Evolutionary conservation across 2,113 vertebrate species (phyloP).

Genomic region (Antechinus stuartii): DNA sequence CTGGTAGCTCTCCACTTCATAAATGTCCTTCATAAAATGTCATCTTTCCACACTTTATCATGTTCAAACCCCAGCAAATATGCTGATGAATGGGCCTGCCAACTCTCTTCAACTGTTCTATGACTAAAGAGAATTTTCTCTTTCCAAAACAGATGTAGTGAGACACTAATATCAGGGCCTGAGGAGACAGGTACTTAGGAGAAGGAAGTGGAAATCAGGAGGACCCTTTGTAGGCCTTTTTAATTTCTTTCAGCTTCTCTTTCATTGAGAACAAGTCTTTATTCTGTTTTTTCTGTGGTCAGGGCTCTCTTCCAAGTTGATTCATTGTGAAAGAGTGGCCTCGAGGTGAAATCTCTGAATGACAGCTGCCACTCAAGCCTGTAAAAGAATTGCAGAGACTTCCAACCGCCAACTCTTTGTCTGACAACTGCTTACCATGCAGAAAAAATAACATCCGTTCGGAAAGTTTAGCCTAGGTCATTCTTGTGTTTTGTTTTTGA

Average conservation of each 20-base stretch:
- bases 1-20: too few relatives aligned
- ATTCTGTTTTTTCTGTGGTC: not conserved
- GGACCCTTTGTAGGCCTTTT: not conserved
- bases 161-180: not conserved
- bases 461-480: constrained; percentile 2
- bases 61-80: not conserved
- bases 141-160: not conserved
- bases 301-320: not conserved
- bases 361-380: not conserved
- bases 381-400: not conserved
- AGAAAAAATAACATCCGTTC: constrained; percentile 17
- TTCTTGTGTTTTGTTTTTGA: constrained; percentile 13
- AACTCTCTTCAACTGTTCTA: not conserved
- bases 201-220: not conserved
- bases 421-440: not conserved
- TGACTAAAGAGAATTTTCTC: not conserved
- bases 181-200: not conserved
- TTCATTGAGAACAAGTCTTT: not conserved
- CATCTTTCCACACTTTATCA: not conserved
- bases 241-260: not conserved
- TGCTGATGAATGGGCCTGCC: not conserved
- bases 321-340: not conserved
- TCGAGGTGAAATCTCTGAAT: not conserved
- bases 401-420: not conserved
- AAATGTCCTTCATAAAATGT: not conserved